phyloP scores from a whole-genome alignment of 92 coral and sea anemone genomes.

The Micromussa lordhowensis region DNA sequence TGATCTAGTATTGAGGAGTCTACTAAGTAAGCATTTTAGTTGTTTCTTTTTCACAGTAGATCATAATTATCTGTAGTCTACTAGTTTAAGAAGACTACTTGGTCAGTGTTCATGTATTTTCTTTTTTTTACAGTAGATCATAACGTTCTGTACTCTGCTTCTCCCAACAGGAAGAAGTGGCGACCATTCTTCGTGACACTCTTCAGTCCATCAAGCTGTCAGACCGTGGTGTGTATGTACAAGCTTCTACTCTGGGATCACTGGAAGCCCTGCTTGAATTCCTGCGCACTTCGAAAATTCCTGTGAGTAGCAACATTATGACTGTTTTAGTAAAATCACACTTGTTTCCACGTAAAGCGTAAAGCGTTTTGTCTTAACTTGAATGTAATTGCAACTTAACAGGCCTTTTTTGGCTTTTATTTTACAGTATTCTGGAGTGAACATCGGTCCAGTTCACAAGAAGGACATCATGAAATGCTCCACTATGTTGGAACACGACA shows the following conservation, averaged over 20 bases:
- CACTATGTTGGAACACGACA: conserved; percentile 95
- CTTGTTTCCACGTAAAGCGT: no score
- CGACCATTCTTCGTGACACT: conserved; percentile 74
- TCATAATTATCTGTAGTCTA: neutral
- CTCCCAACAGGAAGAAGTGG: conserved; percentile 77
- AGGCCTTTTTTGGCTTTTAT: neutral
- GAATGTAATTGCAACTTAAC: no score
- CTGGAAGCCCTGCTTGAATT: conserved; percentile 95
- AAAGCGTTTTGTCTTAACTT: neutral
- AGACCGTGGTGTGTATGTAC: conserved; percentile 98
- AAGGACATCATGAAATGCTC: conserved; percentile 99
- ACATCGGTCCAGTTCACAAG: conserved; percentile 98
- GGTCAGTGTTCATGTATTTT: neutral
- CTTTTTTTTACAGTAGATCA: neutral
- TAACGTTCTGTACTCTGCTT: neutral
- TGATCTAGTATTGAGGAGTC: neutral
- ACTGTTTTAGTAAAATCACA: neutral
- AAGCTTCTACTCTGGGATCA: conserved; percentile 97
- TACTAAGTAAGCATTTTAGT: neutral
- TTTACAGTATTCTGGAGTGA: conserved; percentile 90
- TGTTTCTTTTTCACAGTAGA: neutral
- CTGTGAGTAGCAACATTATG: conserved; percentile 66
- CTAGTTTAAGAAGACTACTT: neutral
- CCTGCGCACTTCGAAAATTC: conserved; percentile 91
- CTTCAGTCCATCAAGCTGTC: conserved; percentile 91